phyloP scores from a whole-genome alignment of 2,797 vertebrate species.

The Cyclura pinguis region DNA sequence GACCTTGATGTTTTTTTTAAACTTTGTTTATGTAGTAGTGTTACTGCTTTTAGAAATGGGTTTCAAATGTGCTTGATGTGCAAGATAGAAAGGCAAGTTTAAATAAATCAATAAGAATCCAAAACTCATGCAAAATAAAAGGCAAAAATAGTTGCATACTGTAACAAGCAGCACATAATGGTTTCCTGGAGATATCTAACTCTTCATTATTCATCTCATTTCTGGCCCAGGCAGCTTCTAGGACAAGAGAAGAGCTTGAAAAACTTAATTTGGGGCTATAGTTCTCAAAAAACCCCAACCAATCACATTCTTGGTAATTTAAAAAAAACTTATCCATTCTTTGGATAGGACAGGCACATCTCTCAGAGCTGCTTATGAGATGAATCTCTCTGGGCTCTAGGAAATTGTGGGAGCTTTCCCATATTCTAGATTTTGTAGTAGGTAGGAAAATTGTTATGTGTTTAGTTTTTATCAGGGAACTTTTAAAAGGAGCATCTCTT shows the following conservation, averaged over 20 bases:
- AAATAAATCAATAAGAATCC: not conserved
- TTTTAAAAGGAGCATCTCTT: not conserved
- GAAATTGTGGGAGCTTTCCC: not conserved
- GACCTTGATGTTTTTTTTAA: too few species aligned
- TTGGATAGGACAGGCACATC: not conserved
- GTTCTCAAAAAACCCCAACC: too few species aligned
- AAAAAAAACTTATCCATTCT: not conserved
- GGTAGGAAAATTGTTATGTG: not conserved
- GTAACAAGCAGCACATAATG: not conserved
- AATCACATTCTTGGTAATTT: too few species aligned
- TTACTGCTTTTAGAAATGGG: not conserved
- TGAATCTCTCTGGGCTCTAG: not conserved
- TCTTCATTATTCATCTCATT: not conserved
- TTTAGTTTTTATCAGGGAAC: not conserved
- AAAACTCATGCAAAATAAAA: not conserved
- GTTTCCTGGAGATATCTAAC: not conserved
- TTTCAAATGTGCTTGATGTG: not conserved
- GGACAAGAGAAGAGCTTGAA: too few species aligned
- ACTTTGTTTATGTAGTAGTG: not conserved
- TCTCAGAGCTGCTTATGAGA: not conserved
- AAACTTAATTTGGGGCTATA: too few species aligned
- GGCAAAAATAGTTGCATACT: not conserved
- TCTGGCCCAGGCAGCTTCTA: not conserved
- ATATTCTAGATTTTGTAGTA: not conserved
- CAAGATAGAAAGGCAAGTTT: not conserved